phyloP scores from a whole-genome alignment of 37 sponge, comb jelly and placozoan genomes.

The Amphimedon queenslandica region DNA sequence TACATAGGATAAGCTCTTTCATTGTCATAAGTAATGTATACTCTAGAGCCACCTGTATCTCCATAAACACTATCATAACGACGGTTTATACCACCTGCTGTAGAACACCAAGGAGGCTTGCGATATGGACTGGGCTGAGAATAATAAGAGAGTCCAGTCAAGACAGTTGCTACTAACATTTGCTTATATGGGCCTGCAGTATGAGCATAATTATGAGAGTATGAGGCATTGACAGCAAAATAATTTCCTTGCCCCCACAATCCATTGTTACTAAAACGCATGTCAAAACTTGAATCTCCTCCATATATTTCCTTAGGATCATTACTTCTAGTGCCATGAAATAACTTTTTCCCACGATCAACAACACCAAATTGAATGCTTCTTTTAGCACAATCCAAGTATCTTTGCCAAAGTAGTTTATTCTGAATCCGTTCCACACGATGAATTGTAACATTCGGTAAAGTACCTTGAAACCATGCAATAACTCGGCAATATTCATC shows the following conservation, averaged over 20 bases:
- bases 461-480: slow-evolving; percentile 1
- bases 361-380: slow-evolving; percentile 11
- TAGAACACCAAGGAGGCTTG: slow-evolving; percentile 23
- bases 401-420: slow-evolving; percentile 46
- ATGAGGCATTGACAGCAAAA: slow-evolving; percentile 63
- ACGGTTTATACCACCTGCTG: slow-evolving; percentile 1
- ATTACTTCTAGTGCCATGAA: slow-evolving; percentile 50
- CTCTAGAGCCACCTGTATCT: slow-evolving; percentile 29
- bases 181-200: slow-evolving; percentile 2
- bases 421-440: slow-evolving; percentile 59
- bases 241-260: slow-evolving; percentile 71
- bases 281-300: slow-evolving; percentile 59
- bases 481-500: slow-evolving; percentile 23
- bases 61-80: slow-evolving; percentile 63
- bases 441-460: slow-evolving; percentile 17
- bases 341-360: slow-evolving; percentile 15
- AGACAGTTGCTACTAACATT: slow-evolving; percentile 51
- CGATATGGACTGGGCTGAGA: slow-evolving; percentile 2
- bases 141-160: slow-evolving; percentile 33
- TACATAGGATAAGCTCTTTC: slow-evolving; percentile 63
- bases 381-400: slow-evolving; percentile 10
- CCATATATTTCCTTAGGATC: slow-evolving; percentile 37
- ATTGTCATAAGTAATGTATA: slow-evolving; percentile 71
- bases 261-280: slow-evolving; percentile 34
- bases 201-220: slow-evolving; percentile 45